These are phyloP conservation scores for Lasioglossum baleicum DNA, from an alignment of 1,140 invertebrate species.

Conservation along the genomic window DNA sequence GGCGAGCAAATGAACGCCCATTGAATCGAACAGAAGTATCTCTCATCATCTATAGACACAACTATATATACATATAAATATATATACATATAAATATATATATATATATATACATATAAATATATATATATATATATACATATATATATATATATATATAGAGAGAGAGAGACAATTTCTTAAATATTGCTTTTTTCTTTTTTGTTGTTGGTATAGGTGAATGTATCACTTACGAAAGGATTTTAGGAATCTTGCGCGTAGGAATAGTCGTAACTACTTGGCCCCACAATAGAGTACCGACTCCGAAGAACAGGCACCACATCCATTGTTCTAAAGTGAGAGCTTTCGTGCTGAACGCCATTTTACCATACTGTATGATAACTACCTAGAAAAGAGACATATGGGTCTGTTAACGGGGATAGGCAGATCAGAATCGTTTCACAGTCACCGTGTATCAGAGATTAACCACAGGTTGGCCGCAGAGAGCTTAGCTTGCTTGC, in stretches of 20 bases:
- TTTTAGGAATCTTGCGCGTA: slow-evolving; percentile 96
- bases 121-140: neutral
- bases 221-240: slow-evolving; percentile 89
- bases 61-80: neutral
- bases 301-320: slow-evolving; percentile 98
- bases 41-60: slow-evolving; percentile 42
- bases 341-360: slow-evolving; percentile 96
- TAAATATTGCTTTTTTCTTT: neutral
- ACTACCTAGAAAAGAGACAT: slow-evolving; percentile 85
- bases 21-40: slow-evolving; percentile 42
- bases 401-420: slow-evolving; percentile 20
- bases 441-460: slow-evolving; percentile 2
- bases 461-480: too few relatives aligned
- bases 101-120: neutral
- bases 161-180: neutral
- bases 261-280: slow-evolving; percentile 98
- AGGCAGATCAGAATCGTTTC: neutral
- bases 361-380: slow-evolving; percentile 98
- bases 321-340: slow-evolving; percentile 97
- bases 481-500: neutral
- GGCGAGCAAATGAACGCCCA: slow-evolving; percentile 11
- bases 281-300: slow-evolving; percentile 97
- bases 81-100: too few relatives aligned
- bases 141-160: too few relatives aligned
- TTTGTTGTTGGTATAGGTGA: slow-evolving; percentile 42